phyloP scores from a whole-genome alignment of 2,888 invertebrate genomes.

The Sericinus montela region DNA sequence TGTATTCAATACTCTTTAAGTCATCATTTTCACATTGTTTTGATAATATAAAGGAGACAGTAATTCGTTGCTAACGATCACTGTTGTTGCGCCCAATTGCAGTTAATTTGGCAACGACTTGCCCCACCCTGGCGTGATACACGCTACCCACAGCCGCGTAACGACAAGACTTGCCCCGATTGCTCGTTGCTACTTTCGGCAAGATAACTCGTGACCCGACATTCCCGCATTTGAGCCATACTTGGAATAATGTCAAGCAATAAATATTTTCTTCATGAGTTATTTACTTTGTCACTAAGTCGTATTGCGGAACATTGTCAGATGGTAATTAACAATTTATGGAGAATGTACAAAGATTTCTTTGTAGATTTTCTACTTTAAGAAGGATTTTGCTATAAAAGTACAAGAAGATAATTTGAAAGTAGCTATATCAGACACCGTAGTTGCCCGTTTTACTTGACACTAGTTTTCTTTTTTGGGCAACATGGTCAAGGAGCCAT shows the following conservation, averaged over 20 bases:
- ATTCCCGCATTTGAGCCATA: slow-evolving; percentile 19
- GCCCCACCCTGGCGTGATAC: slow-evolving; percentile 48
- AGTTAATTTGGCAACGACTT: slow-evolving; percentile 42
- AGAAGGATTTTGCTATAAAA: too few relatives aligned
- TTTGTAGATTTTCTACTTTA: too few relatives aligned
- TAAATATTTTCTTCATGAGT: slow-evolving; percentile 12
- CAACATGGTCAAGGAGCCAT: too few relatives aligned
- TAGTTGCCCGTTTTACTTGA: too few relatives aligned
- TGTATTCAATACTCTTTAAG: too few relatives aligned
- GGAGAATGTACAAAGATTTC: too few relatives aligned
- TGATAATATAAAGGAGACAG: too few relatives aligned
- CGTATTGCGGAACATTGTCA: background rate
- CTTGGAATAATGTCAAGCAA: slow-evolving; percentile 15
- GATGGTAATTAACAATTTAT: background rate
- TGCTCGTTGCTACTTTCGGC: slow-evolving; percentile 13
- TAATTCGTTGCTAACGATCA: background rate
- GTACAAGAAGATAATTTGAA: too few relatives aligned
- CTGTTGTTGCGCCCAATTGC: slow-evolving; percentile 20
- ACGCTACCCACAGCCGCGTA: slow-evolving; percentile 30
- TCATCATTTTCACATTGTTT: too few relatives aligned
- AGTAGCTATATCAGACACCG: too few relatives aligned
- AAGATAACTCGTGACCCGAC: slow-evolving; percentile 18
- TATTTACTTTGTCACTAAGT: background rate
- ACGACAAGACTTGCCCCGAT: slow-evolving; percentile 25
- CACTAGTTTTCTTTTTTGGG: too few relatives aligned